Base-by-base conservation (phyloP, 1,140 invertebrate species). In the Trichonephila clavata region DNA sequence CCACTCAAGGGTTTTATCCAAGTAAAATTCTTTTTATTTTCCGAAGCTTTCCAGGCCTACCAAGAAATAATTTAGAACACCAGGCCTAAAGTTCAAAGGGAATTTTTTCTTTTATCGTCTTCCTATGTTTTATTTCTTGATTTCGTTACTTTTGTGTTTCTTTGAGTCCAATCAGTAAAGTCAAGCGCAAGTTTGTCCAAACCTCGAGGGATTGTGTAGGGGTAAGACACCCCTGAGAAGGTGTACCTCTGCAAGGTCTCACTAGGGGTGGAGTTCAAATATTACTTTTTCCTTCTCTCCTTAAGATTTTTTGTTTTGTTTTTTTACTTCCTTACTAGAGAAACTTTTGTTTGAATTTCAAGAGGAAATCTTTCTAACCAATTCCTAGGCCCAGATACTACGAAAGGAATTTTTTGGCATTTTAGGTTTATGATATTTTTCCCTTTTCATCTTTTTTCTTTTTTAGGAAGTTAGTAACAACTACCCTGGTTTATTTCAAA, bases 261-360 rank as follows among this genome's bases (percentile, higher is more conserved):
- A 81, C 50, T 61, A 91, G 80, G 90, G 90, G 59, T 27, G 90
- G 77, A 91, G 90, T 27, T 91, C 90, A 91, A 91, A 91, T 91
- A 91, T 91, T 91, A 80, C 90, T 61, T 91, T 60, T 71, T 61
- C 59, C 71, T 90, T 81, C 50, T 57, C 32, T 32, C 65, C 50
- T 89, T 71, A 18, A 71, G 63, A 27, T 60, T 71, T 57, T 89
- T 71, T 32, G 21, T 57, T 89, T 71, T 32, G 21, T 14, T 39
- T 81, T 80, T 90, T 61, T 90, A 39, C 16, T 39, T 91, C 61
- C 20, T 57, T 57, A 60, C n/a, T 13, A 5, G 18, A 10, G 59
- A 50, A 63, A 83, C 77, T 91, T 91, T 91, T 91, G 90, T 91
- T 91, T 91, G 90, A 91, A 91, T 84, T 90, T 63, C 71, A 50